Evolutionary conservation across 2,113 vertebrate species (phyloP).

Genomic region (Saccopteryx bilineata): DNA sequence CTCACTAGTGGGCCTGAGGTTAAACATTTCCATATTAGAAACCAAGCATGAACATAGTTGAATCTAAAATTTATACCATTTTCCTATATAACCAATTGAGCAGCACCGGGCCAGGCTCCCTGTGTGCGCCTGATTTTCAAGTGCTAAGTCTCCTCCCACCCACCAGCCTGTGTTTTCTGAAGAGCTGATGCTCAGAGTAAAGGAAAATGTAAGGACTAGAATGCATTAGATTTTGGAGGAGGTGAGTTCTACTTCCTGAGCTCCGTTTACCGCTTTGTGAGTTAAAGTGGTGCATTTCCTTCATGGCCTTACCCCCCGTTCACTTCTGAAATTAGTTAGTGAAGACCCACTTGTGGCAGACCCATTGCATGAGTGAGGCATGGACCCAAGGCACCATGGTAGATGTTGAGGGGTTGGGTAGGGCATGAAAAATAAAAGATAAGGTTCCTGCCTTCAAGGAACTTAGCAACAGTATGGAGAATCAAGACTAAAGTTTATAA

Average conservation of each 20-base stretch:
- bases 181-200: not conserved
- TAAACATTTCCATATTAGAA: not conserved
- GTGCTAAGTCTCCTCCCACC: not conserved
- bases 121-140: not conserved
- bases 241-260: not conserved
- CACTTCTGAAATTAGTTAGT: not conserved
- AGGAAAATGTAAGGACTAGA: not conserved
- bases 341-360: not conserved
- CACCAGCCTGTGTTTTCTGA: not conserved
- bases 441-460: not conserved
- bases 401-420: not conserved
- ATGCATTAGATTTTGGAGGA: not conserved
- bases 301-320: not conserved
- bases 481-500: not conserved
- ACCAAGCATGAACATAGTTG: not conserved
- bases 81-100: not conserved
- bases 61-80: not conserved
- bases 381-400: not conserved
- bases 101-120: rapidly evolving
- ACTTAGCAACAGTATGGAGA: rapidly evolving
- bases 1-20: not conserved
- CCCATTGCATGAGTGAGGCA: not conserved
- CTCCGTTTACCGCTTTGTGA: not conserved
- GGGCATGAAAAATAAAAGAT: not conserved
- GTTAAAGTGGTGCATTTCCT: not conserved